Percentiles rank a stretch among this genome's conserved stretches.
Evolutionary conservation across 2,113 vertebrate species (phyloP).

Genomic region (Cathartes aura): DNA sequence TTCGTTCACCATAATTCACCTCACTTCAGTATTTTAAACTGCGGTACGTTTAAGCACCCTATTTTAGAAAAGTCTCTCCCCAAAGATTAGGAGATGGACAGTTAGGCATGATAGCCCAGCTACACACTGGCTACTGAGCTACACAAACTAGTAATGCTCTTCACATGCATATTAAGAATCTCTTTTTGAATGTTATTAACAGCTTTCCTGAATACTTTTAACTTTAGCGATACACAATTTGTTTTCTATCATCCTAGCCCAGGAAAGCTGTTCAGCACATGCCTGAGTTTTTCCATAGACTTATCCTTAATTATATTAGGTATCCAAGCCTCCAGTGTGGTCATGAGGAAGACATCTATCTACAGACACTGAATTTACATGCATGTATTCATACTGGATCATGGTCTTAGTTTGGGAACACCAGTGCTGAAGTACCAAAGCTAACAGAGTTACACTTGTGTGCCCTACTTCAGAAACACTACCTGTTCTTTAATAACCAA

Average conservation of each 20-base stretch:
- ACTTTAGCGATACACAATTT: neutral
- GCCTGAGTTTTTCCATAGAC: neutral
- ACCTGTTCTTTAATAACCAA: neutral
- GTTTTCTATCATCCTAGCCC: neutral
- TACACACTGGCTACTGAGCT: neutral
- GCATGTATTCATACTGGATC: fast-evolving
- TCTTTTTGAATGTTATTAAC: neutral
- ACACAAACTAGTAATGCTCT: neutral
- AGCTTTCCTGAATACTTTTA: neutral
- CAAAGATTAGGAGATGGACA: neutral
- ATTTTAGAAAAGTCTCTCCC: neutral
- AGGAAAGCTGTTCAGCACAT: neutral
- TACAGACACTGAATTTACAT: neutral
- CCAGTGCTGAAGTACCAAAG: neutral
- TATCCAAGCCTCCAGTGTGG: neutral
- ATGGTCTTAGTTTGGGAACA: neutral
- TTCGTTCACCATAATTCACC: neutral
- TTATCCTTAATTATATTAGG: neutral
- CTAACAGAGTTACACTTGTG: neutral
- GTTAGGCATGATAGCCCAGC: neutral
- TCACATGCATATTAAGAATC: neutral
- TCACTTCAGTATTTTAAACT: neutral
- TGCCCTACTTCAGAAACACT: neutral
- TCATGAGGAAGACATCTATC: neutral
- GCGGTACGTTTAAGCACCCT: fast-evolving